Base-by-base conservation (phyloP, 2,888 invertebrate genomes). In the Germaria angustata region DNA sequence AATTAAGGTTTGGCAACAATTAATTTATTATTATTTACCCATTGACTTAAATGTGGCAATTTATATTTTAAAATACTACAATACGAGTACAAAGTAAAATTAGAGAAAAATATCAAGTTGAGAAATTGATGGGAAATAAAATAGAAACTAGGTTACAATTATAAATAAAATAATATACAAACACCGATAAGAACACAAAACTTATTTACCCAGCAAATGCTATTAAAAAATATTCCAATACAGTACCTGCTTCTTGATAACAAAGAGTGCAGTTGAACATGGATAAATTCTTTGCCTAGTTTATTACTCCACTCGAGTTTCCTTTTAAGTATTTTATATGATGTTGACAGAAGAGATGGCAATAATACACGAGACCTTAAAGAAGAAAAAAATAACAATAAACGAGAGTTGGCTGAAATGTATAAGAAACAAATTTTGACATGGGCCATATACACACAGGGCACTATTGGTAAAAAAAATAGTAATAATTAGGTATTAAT, bases 31-130 rank as follows among this genome's bases (percentile, higher is more conserved):
- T 69, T 66, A 71, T 66, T 79, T 59, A 71, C 69, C 79, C 75
- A 82, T 53, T 78, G 82, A 75, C 82, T 82, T 79, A 76, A 66
- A 76, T 75, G 51, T 61, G 57, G 59, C 66, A 79, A 82, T 82
- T 82, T 76, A 79, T 76, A 82, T 75, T 76, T 82, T n/a, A 76
- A 66, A 82, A 82, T 75, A 53, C 82, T 59, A 63, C 76, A 76
- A 59, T 65, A 32, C 15, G n/a, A 73, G n/a, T n/a, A n/a, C n/a
- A n/a, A 73, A 57, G 46, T 39, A 8, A 34, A 69, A 63, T 51
- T 15, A 53, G 46, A 61, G 61, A 78, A 44, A 65, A 49, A 49
- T 41, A 55, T 57, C 34, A 44, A 39, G 41, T 55, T 34, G 20
- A 34, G 32, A 79, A 72, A 59, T 49, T 72, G 17, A 6, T 28